phyloP scores from a whole-genome alignment of 2,797 vertebrate species.

The Brotula barbata region DNA sequence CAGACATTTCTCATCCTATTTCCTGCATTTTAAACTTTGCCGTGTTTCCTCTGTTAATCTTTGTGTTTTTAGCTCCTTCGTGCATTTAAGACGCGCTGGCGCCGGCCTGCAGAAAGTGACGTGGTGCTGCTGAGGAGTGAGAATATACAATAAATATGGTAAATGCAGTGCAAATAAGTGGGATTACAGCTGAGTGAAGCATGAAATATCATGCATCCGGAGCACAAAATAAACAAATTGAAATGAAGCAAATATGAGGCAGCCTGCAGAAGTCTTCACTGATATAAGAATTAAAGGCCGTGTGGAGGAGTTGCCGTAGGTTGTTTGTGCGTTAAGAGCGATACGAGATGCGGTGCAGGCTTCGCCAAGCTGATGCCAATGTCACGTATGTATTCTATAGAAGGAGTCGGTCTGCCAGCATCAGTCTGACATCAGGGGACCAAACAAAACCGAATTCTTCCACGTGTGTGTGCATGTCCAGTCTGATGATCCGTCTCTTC shows the following conservation, averaged over 20 bases:
- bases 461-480: too few species aligned
- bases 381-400: not conserved
- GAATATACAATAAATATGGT: constrained; percentile 17
- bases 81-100: constrained; percentile 27
- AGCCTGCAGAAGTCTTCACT: constrained; percentile 7
- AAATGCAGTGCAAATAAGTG: constrained; percentile 37
- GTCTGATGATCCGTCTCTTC: too few species aligned
- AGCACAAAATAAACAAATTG: constrained; percentile 25
- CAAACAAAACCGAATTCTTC: too few species aligned
- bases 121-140: constrained; percentile 29
- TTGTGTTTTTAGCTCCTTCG: constrained; percentile 23
- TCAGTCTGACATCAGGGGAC: too few species aligned
- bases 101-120: constrained; percentile 13
- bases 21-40: constrained; percentile 34
- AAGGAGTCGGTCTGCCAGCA: too few species aligned
- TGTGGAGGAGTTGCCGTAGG: constrained; percentile 8
- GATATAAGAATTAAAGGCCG: constrained; percentile 17
- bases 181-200: constrained; percentile 42
- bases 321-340: not conserved
- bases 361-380: not conserved
- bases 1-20: constrained; percentile 60
- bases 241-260: constrained; percentile 21
- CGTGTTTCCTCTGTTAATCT: constrained; percentile 36
- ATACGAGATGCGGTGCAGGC: not conserved
- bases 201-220: constrained; percentile 12